Percentiles rank a stretch among this genome's conserved stretches.
phyloP scores from a whole-genome alignment of 2,888 invertebrate species.

The Noctua comes region DNA sequence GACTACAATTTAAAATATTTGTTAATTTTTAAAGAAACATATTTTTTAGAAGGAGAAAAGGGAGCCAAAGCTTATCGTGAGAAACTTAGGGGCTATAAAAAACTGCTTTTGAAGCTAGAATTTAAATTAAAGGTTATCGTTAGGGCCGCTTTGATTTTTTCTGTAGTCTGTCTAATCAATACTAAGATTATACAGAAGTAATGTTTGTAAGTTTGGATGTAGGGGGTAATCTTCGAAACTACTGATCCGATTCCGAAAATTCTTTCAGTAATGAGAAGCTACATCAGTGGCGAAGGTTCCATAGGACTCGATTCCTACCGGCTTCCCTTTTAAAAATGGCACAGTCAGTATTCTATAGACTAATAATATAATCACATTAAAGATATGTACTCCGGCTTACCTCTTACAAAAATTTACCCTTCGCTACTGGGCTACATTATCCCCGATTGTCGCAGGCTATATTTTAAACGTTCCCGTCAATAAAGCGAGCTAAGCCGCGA shows the following conservation, averaged over 20 bases:
- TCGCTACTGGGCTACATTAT: no score
- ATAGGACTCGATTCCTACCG: no score
- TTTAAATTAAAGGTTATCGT: not conserved
- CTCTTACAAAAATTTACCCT: no score
- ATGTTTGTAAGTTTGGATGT: not conserved
- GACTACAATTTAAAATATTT: slow-evolving; percentile 47
- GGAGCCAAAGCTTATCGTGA: not conserved
- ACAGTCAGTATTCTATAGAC: no score
- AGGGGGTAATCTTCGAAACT: not conserved
- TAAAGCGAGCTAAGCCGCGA: not conserved
- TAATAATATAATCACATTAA: no score
- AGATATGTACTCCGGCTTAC: no score
- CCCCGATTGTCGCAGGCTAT: not conserved
- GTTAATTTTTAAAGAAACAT: not conserved
- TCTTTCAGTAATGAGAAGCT: not conserved
- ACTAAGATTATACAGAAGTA: not conserved
- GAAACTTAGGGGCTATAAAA: not conserved
- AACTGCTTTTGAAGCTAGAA: not conserved
- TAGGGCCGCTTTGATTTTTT: not conserved
- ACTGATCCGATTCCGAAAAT: not conserved
- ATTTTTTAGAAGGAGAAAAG: not conserved
- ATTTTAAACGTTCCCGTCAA: not conserved
- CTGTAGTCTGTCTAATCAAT: not conserved
- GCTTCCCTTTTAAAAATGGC: no score
- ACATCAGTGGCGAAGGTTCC: no score